These are phyloP conservation scores for Drosophila pseudoobscura DNA, from an alignment of 1,140 invertebrate genomes.

Conservation along the genomic window DNA sequence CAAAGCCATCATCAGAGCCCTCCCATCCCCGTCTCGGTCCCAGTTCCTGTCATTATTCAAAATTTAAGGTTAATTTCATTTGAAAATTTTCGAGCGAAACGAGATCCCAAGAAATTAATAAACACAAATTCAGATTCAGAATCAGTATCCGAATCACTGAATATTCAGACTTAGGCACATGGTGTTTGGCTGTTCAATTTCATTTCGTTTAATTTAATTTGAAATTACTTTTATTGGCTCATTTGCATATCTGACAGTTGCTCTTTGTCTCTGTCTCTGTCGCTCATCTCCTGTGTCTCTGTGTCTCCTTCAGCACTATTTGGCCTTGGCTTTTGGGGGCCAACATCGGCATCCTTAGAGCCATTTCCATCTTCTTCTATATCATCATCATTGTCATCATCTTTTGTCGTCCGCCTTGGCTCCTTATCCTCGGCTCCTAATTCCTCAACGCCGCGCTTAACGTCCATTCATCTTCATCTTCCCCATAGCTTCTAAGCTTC, in stretches of 20 bases:
- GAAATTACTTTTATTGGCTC: constrained; percentile 55
- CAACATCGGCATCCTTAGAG: constrained; percentile 19
- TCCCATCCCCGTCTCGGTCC: no score
- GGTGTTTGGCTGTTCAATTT: constrained; percentile 31
- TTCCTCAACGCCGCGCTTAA: constrained; percentile 68
- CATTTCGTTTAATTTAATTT: constrained; percentile 52
- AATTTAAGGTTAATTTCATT: constrained; percentile 34
- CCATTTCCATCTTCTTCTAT: background rate
- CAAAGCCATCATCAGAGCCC: background rate
- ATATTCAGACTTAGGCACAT: background rate
- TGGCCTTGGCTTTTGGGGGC: constrained; percentile 2
- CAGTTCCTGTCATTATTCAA: constrained; percentile 28
- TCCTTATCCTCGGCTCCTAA: constrained; percentile 54
- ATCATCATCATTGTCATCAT: constrained; percentile 31
- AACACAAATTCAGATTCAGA: constrained; percentile 20
- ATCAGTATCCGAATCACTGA: constrained; percentile 1
- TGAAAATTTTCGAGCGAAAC: constrained; percentile 5
- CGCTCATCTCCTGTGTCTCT: background rate
- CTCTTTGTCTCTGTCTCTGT: constrained; percentile 30
- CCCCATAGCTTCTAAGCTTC: constrained; percentile 62
- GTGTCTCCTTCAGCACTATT: constrained; percentile 16
- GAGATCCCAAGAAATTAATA: constrained; percentile 9
- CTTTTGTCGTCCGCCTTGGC: constrained; percentile 35
- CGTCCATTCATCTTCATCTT: constrained; percentile 73
- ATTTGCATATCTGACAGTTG: constrained; percentile 50